Percentiles rank a stretch among this genome's conserved stretches.
Evolutionary conservation across 2,113 vertebrate species (phyloP).

Genomic region (Misgurnus mizolepis): DNA sequence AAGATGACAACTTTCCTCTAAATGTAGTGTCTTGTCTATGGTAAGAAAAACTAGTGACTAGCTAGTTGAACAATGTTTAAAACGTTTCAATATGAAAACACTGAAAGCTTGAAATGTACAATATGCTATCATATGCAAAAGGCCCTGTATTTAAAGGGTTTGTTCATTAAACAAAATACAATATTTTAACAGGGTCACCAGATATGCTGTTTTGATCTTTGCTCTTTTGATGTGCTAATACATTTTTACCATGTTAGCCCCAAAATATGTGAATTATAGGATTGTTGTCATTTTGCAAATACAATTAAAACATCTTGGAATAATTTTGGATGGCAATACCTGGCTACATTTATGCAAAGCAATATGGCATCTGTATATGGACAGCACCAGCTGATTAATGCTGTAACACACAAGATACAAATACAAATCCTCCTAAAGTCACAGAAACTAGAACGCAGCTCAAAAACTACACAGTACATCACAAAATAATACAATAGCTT

Average conservation of each 20-base stretch:
- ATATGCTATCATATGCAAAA: neutral
- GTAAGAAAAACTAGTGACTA: neutral
- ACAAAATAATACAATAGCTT: constrained; percentile 46
- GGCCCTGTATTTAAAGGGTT: neutral
- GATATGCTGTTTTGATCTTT: neutral
- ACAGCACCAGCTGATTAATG: constrained; percentile 36
- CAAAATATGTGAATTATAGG: neutral
- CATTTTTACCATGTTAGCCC: neutral
- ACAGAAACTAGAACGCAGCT: constrained; percentile 8
- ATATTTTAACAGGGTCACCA: neutral
- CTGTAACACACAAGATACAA: constrained; percentile 17
- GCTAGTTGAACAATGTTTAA: neutral
- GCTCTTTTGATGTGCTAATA: neutral
- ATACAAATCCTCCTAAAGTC: neutral
- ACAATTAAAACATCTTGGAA: neutral
- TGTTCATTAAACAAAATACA: neutral
- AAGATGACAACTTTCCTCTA: neutral
- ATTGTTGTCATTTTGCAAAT: neutral
- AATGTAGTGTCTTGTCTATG: neutral
- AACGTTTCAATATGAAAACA: constrained; percentile 15
- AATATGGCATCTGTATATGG: constrained; percentile 40
- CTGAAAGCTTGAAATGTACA: constrained; percentile 6
- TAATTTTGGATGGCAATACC: constrained; percentile 5
- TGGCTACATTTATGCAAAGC: constrained; percentile 44
- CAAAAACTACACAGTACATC: constrained; percentile 16